Evolutionary conservation across 2,888 invertebrate species (phyloP).

Genomic region (Lasioglossum calceatum): DNA sequence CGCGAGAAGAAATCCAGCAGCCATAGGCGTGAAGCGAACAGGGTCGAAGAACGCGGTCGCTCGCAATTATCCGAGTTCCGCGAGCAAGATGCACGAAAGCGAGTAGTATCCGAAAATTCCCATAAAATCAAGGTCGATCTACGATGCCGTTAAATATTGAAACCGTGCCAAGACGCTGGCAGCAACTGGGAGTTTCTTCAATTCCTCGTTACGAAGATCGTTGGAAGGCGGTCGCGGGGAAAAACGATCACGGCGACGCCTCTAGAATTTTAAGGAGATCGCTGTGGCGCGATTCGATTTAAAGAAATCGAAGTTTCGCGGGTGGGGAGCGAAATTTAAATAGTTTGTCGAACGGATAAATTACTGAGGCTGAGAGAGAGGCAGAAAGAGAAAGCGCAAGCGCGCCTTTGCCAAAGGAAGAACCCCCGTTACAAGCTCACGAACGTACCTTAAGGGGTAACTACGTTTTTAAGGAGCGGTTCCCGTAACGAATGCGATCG

Average conservation of each 20-base stretch:
- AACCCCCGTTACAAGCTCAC: conserved; percentile 56
- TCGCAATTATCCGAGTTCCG: background rate
- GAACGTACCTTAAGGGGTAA: conserved; percentile 57
- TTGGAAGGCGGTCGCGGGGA: conserved; percentile 18
- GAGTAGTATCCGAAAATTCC: background rate
- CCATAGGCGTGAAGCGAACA: background rate
- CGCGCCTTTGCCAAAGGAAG: conserved; percentile 36
- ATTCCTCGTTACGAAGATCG: conserved; percentile 47
- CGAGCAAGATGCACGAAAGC: background rate
- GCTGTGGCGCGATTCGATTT: conserved; percentile 35
- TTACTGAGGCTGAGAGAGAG: conserved; percentile 24
- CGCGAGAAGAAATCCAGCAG: background rate
- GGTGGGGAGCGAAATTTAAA: conserved; percentile 63
- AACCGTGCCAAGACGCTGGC: conserved; percentile 18
- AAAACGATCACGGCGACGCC: conserved; percentile 32
- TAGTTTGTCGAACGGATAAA: conserved; percentile 67
- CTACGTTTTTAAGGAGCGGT: conserved; percentile 75
- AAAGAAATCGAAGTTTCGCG: conserved; percentile 38
- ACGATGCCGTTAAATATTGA: conserved; percentile 28
- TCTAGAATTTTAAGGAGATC: conserved; percentile 48
- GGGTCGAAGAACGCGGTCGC: background rate
- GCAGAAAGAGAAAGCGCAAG: background rate
- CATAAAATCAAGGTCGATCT: conserved; percentile 36
- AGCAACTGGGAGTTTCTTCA: conserved; percentile 16
- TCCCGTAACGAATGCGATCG: conserved; percentile 76